A percentile compares a stretch with the other conserved stretches of the same genome.
phyloP scores from a whole-genome alignment of 2,797 vertebrate genomes.

The Channa striata region DNA sequence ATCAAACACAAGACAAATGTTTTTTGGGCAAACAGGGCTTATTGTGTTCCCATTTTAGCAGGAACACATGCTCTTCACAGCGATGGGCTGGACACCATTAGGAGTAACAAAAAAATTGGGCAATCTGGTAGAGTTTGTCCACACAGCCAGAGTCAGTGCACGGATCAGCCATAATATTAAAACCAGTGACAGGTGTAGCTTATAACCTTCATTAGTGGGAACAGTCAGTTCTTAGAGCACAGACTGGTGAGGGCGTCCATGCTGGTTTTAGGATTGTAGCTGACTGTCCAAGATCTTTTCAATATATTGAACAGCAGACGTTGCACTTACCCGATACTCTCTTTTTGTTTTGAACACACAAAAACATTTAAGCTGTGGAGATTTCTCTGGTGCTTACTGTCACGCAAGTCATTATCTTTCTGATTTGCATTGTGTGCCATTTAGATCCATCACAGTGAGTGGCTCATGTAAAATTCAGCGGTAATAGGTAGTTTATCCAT shows the following conservation, averaged over 20 bases:
- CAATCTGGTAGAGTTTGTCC: neutral
- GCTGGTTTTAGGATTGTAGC: too few relatives aligned
- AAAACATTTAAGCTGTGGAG: constrained; percentile 6
- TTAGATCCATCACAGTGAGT: constrained; percentile 21
- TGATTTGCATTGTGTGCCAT: constrained; percentile 35
- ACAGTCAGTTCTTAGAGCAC: too few relatives aligned
- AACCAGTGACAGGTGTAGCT: too few relatives aligned
- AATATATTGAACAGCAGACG: neutral
- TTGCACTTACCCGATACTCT: constrained; percentile 3
- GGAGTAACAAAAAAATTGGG: constrained; percentile 2
- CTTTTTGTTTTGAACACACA: constrained; percentile 12
- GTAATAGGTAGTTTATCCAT: constrained; percentile 7
- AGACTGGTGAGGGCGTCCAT: too few relatives aligned
- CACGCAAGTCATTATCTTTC: constrained; percentile 32
- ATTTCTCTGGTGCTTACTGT: constrained; percentile 8
- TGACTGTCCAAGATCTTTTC: constrained; percentile 3
- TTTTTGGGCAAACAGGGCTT: constrained; percentile 22
- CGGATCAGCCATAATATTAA: too few relatives aligned
- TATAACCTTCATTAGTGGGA: too few relatives aligned
- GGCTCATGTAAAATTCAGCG: constrained; percentile 41
- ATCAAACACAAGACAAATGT: constrained; percentile 50
- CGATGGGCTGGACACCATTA: constrained; percentile 10
- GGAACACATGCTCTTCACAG: constrained; percentile 31
- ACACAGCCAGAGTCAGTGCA: neutral
- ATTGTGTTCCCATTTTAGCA: constrained; percentile 32